A percentile compares a stretch with the other conserved stretches of the same genome.
Conservation (phyloP, 2,113 vertebrate genomes). For the Chaetodon auriga region DNA sequence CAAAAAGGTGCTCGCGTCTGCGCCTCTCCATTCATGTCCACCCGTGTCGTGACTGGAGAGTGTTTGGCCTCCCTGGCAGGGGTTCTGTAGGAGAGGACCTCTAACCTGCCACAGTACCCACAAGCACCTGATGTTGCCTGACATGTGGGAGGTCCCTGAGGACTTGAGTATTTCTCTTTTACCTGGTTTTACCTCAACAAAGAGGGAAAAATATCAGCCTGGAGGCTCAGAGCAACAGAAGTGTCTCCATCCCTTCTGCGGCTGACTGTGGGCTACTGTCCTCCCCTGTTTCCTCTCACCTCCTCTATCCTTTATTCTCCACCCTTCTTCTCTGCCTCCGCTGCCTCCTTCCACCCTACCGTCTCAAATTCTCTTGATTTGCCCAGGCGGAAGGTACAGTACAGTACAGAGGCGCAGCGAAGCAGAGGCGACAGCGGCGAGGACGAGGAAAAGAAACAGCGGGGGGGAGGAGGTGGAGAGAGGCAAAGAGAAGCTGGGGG, state of each 20-base stretch:
- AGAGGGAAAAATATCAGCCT: background rate
- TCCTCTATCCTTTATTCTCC: conserved; percentile 14
- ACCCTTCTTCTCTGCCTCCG: background rate
- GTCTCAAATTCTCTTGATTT: conserved; percentile 6
- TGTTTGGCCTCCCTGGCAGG: background rate
- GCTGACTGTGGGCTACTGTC: background rate
- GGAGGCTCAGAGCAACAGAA: conserved; percentile 2
- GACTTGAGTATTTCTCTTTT: background rate
- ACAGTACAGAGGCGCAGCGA: background rate
- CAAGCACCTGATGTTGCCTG: conserved; percentile 23
- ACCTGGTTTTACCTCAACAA: conserved; percentile 16
- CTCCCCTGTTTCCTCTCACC: background rate
- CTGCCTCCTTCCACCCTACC: background rate
- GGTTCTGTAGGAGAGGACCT: conserved; percentile 3
- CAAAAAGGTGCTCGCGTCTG: conserved; percentile 2
- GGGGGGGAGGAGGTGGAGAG: conserved; percentile 22
- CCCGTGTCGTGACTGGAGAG: background rate
- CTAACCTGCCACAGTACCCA: background rate
- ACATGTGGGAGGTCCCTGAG: conserved; percentile 20
- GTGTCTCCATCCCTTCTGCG: background rate
- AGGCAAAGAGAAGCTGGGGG: background rate
- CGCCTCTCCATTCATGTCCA: background rate
- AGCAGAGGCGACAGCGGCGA: conserved; percentile 36
- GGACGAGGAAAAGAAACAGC: conserved; percentile 8
- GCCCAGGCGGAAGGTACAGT: background rate